Evolutionary conservation across 2,797 vertebrate species (phyloP).

Genomic region (Acridotheres tristis): DNA sequence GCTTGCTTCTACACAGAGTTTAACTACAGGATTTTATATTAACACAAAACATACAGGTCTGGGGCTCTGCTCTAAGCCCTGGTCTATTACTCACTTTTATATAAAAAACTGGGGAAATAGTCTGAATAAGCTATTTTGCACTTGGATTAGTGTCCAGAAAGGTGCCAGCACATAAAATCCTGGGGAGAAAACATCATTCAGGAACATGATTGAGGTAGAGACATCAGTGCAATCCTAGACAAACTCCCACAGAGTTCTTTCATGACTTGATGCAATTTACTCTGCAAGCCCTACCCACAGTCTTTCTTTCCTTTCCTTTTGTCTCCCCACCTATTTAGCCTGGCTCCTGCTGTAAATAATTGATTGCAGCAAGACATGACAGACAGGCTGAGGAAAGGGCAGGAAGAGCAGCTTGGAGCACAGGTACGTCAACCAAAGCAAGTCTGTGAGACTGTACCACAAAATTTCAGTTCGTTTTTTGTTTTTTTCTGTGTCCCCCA

Average conservation of each 20-base stretch:
- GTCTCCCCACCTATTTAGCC: conserved; percentile 9
- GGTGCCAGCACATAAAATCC: background rate
- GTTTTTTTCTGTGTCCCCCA: background rate
- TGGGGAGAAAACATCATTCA: background rate
- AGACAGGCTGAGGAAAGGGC: background rate
- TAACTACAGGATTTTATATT: background rate
- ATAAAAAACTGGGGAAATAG: background rate
- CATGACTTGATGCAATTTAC: background rate
- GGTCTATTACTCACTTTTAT: background rate
- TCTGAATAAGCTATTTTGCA: background rate
- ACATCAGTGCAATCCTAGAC: background rate
- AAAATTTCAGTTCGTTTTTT: background rate
- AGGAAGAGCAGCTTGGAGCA: background rate
- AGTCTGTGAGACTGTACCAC: background rate
- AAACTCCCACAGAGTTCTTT: background rate
- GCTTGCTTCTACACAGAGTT: background rate
- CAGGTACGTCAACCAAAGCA: background rate
- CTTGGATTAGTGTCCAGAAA: background rate
- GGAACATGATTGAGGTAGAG: background rate
- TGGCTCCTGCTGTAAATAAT: conserved; percentile 43
- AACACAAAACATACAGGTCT: background rate
- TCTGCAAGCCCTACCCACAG: background rate
- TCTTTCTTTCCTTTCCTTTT: conserved; percentile 24
- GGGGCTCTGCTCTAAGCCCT: background rate
- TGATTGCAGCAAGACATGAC: background rate